Percentiles rank a stretch among this genome's conserved stretches.
Evolutionary conservation across 2,797 vertebrate genomes (phyloP).

Genomic region (Pagetopsis macropterus): DNA sequence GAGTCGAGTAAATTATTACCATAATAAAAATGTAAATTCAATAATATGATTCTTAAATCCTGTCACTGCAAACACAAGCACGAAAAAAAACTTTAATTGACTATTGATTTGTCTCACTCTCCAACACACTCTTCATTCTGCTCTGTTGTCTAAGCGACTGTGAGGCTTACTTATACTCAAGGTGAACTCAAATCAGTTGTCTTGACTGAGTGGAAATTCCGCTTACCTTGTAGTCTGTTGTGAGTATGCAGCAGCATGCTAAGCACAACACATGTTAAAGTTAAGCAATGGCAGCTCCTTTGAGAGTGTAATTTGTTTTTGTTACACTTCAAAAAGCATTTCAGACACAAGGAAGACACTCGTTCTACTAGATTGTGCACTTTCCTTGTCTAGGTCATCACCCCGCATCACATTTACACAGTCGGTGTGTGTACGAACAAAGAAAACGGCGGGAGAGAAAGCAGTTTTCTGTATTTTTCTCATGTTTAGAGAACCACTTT

Average conservation of each 20-base stretch:
- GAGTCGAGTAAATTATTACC: not conserved
- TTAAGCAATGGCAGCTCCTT: not conserved
- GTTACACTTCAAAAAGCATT: constrained; percentile 6
- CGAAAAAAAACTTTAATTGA: constrained; percentile 5
- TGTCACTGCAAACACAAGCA: not conserved
- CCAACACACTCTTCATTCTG: not conserved
- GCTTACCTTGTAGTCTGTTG: not conserved
- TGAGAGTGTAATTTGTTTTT: constrained; percentile 1
- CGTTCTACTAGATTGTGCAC: not conserved
- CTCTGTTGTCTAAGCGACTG: constrained; percentile 4
- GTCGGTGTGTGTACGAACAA: constrained; percentile 17
- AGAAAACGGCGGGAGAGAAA: not conserved
- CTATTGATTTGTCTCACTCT: not conserved
- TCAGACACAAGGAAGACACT: not conserved
- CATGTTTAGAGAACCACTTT: not conserved
- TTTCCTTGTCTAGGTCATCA: constrained; percentile 3
- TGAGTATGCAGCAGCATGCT: constrained; percentile 3
- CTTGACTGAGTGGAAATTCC: not conserved
- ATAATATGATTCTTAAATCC: not conserved
- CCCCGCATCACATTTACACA: constrained; percentile 15
- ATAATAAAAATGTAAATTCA: not conserved
- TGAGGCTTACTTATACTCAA: not conserved
- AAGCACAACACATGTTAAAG: not conserved
- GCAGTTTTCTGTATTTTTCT: not conserved
- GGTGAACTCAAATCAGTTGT: constrained; percentile 6